Conservation (phyloP, 2,113 vertebrate genomes). For the Embiotoca jacksoni region DNA sequence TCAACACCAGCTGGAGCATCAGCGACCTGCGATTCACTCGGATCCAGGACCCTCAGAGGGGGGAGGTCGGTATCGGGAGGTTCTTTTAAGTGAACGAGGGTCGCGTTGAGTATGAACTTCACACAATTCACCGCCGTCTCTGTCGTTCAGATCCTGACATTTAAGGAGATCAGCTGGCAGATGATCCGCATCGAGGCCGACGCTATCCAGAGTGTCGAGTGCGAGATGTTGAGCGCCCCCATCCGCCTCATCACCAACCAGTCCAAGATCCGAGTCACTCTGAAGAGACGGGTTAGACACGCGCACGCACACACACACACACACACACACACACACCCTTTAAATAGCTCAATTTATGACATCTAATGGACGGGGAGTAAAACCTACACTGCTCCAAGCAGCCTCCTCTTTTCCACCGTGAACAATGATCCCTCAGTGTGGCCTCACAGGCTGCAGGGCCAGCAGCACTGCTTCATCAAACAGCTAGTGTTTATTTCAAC, state of each 20-base stretch:
- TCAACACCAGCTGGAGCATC: slow-evolving; percentile 95
- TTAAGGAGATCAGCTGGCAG: slow-evolving; percentile 99
- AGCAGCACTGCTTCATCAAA: slow-evolving; percentile 12
- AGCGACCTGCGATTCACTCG: slow-evolving; percentile 93
- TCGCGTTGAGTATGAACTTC: neutral
- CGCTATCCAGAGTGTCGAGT: slow-evolving; percentile 95
- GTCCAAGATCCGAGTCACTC: slow-evolving; percentile 95
- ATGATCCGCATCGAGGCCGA: slow-evolving; percentile 99
- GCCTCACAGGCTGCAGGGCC: slow-evolving; percentile 22
- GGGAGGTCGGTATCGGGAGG: slow-evolving; percentile 87
- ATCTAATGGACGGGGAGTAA: slow-evolving; percentile 1
- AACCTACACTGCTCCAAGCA: neutral
- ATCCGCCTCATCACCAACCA: slow-evolving; percentile 99
- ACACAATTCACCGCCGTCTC: neutral
- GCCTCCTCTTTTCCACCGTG: neutral
- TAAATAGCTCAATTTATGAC: neutral
- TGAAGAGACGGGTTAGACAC: slow-evolving; percentile 94
- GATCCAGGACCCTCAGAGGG: slow-evolving; percentile 92
- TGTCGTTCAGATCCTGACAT: slow-evolving; percentile 91
- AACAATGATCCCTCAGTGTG: slow-evolving; percentile 39
- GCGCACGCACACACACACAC: neutral
- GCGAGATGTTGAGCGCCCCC: slow-evolving; percentile 96
- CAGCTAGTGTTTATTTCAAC: slow-evolving; percentile 6
- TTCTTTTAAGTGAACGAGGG: neutral
- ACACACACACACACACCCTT: neutral